Conservation (phyloP, 1,140 invertebrate genomes). For the Agrilus planipennis region DNA sequence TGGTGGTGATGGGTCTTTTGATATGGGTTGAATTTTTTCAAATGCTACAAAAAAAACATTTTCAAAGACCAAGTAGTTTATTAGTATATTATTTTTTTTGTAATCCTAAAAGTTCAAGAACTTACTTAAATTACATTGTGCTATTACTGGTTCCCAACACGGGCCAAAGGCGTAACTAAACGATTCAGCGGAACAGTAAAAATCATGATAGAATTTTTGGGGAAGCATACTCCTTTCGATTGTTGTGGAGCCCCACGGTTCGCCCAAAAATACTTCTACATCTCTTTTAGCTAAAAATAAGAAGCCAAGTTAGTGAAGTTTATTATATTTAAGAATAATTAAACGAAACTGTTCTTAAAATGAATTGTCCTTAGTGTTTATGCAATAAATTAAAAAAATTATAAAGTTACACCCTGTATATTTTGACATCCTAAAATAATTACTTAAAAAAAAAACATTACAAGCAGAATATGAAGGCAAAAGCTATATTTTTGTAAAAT, state of each 20-base stretch:
- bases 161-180: slow-evolving; percentile 91
- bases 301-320: slow-evolving; percentile 2
- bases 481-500: no score
- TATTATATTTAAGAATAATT: no score
- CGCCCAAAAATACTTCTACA: slow-evolving; percentile 57
- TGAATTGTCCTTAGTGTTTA: no score
- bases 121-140: slow-evolving; percentile 83
- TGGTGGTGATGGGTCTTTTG: slow-evolving; percentile 84
- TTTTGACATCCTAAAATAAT: no score
- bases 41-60: slow-evolving; percentile 47
- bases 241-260: slow-evolving; percentile 58
- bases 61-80: slow-evolving; percentile 8
- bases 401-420: no score
- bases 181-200: slow-evolving; percentile 85
- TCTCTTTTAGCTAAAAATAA: slow-evolving; percentile 50
- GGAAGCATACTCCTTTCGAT: slow-evolving; percentile 83
- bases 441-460: no score
- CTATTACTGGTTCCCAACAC: slow-evolving; percentile 97
- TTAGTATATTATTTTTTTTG: slow-evolving; percentile 3
- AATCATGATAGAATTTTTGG: slow-evolving; percentile 95
- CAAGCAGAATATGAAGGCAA: no score
- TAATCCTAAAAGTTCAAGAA: slow-evolving; percentile 11
- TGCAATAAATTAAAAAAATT: no score
- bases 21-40: slow-evolving; percentile 75
- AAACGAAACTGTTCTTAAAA: no score